Base-by-base conservation (phyloP, 2,888 invertebrate genomes). In the Watsonalla binaria region DNA sequence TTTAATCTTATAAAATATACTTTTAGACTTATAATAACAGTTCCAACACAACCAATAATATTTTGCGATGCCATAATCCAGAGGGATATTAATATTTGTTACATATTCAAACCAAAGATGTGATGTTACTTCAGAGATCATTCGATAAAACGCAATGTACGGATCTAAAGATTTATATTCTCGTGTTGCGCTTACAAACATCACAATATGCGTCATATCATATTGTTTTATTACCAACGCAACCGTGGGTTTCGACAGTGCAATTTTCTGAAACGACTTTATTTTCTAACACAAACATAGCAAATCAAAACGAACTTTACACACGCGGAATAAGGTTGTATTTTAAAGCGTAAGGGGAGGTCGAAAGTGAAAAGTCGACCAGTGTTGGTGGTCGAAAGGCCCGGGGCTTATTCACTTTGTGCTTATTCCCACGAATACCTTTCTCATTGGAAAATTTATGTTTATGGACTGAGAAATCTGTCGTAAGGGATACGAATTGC, bases 391-490 rank as follows among this genome's bases (percentile, higher is more conserved):
- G 90, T 90, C 90, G 86, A 64, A 61, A 63, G 78, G 76, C 87
- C 78, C 69, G 76, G 72, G 86, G 86, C 85, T 57, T 61, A 24
- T 24, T 24, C 24, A 24, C 24, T 24, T 24, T 24, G 24, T 24
- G 24, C 24, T 24, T 24, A 80, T 90, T 90, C 90, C 86, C 90
- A 90, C 90, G 90, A 80, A 78, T 89, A 86, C 89, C 74, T 82
- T 70, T 71, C 79, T 70, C 82, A 75, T 70, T 80, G 88, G 90
- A 89, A 90, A 90, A 90, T 90, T 84, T 90, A 89, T 90, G 88
- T 84, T 86, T 84, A 90, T 84, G 85, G 82, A 86, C 85, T 86
- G 85, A 88, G 89, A 87, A 88, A 88, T 88, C 82, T 89, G 90
- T 88, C 89, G 86, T 88, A 86, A 86, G 80, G 80, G 82, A 89